Conservation (phyloP, 2,113 vertebrate genomes). For the Orycteropus afer region DNA sequence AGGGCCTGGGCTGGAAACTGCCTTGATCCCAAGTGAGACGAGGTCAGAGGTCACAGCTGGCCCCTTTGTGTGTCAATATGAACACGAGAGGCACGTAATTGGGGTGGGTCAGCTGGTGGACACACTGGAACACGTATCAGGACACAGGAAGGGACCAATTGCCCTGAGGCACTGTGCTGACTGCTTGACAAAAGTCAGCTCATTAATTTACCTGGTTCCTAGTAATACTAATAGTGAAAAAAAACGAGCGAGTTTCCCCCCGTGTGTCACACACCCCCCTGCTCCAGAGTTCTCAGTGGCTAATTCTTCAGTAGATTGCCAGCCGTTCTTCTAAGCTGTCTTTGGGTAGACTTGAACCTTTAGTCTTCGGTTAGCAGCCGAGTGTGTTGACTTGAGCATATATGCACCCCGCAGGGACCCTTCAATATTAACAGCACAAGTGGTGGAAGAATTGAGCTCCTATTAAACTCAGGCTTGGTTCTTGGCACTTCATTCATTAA, state of each 20-base stretch:
- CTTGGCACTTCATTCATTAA: background rate
- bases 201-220: background rate
- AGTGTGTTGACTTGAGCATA: too few relatives aligned
- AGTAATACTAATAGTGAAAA: background rate
- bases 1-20: slow-evolving; percentile 44
- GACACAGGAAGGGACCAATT: background rate
- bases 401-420: too few relatives aligned
- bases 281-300: background rate
- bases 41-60: slow-evolving; percentile 75
- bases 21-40: slow-evolving; percentile 62
- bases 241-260: too few relatives aligned
- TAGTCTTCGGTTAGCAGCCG: too few relatives aligned
- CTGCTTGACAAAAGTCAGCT: background rate
- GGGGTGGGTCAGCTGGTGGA: slow-evolving; percentile 63
- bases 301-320: background rate
- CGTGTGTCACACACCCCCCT: background rate
- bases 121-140: background rate
- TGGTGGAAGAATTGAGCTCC: rapidly evolving
- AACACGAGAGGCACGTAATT: slow-evolving; percentile 69
- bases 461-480: background rate
- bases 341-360: too few relatives aligned
- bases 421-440: background rate
- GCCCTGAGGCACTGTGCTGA: background rate
- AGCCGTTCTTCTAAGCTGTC: background rate
- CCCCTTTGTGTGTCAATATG: slow-evolving; percentile 75